Base-by-base conservation (phyloP, 1,140 invertebrate genomes). In the Zeugodacus cucurbitae region DNA sequence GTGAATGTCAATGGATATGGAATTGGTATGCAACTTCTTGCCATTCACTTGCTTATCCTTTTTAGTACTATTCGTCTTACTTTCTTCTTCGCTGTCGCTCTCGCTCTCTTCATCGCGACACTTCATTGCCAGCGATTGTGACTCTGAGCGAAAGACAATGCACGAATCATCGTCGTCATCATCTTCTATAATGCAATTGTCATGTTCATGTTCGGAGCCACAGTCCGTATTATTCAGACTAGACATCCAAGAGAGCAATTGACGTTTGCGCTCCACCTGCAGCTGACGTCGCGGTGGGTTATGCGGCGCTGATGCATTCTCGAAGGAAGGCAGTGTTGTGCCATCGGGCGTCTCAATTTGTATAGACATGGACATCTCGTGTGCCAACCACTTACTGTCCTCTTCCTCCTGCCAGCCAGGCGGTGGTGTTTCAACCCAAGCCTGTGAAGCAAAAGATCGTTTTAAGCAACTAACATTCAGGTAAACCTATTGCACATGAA, bases 401-500 rank as follows among this genome's bases (percentile, higher is more conserved):
- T 96, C 95, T 70, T 96, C 94, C 91, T 98, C 96, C 93, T 98
- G 96, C 98, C 98, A 99, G 1, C 96, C 96, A 14, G 94, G 92
- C 7, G 98, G 98, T 37, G 98, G 98, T 85, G 96, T 96, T 94
- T 99, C 98, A 0, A 98, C 93, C 98, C 98, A 99, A 0, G 98
- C 96, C 94, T 98, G 96, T 91, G 97, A 98, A 98, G 26, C 97
- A 94, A 22, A 98, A 97, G 90, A 44, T 48, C 67, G 20, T 34
- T 87, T 58, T 17, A 74, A 26, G 58, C 11, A 89, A 44, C 26
- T 37, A 32, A 48, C 8, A 22, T 74, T 54, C 29, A 14, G 3
- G 82, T 22, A 59, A 67, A 32, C 29, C 14, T 17, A 70, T 85
- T 20, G 20, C 17, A 88, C 5, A 17, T 5, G 20, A 17, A 64